Percentiles rank a stretch among this genome's conserved stretches.
Evolutionary conservation across 1,140 invertebrate species (phyloP).

Genomic region (Zaprionus davidi): DNA sequence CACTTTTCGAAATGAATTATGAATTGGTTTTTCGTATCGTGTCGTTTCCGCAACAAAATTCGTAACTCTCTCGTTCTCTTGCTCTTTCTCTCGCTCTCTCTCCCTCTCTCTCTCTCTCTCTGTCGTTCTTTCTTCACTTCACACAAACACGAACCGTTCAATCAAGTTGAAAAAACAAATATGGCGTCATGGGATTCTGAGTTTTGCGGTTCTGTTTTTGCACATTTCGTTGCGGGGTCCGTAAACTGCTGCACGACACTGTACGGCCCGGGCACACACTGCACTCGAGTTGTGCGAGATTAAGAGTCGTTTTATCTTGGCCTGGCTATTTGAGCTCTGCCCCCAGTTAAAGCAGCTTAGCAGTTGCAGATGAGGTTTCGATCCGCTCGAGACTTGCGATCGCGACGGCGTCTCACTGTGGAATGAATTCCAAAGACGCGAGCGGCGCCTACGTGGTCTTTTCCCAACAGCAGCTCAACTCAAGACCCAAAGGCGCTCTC

Average conservation of each 20-base stretch:
- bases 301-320: conserved; percentile 31
- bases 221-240: conserved; percentile 32
- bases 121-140: conserved; percentile 7
- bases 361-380: conserved; percentile 2
- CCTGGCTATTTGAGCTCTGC: conserved; percentile 24
- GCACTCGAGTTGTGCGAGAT: background rate
- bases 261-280: background rate
- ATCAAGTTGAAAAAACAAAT: conserved; percentile 70
- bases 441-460: conserved; percentile 52
- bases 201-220: conserved; percentile 43
- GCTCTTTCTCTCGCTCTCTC: conserved; percentile 1
- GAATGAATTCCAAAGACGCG: conserved; percentile 56
- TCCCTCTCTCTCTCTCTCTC: conserved; percentile 6
- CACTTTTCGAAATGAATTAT: conserved; percentile 40
- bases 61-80: conserved; percentile 16
- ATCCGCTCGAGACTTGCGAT: conserved; percentile 55
- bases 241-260: background rate
- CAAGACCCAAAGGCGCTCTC: background rate
- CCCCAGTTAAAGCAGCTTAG: conserved; percentile 5
- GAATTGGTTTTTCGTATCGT: conserved; percentile 24
- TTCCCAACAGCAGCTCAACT: conserved; percentile 17
- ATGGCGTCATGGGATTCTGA: conserved; percentile 68
- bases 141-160: conserved; percentile 38
- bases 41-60: conserved; percentile 31
- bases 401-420: conserved; percentile 68